Conservation (phyloP, 2,113 vertebrate genomes). For the Sakesphorus luctuosus region DNA sequence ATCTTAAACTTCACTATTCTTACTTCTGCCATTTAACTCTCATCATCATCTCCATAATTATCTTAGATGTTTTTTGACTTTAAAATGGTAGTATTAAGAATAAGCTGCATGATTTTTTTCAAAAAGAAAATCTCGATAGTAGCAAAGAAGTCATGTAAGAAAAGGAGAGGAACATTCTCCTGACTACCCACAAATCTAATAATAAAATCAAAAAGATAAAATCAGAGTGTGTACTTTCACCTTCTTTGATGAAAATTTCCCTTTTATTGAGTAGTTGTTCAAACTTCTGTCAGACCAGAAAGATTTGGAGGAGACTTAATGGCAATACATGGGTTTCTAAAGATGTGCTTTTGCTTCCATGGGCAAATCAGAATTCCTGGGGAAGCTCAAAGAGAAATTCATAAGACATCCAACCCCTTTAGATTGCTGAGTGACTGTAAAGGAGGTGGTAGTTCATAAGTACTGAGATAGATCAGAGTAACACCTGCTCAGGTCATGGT, state of each 20-base stretch:
- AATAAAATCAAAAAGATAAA: not conserved
- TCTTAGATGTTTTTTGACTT: not conserved
- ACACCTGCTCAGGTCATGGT: not conserved
- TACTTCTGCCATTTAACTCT: not conserved
- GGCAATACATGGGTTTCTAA: not conserved
- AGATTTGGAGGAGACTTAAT: not conserved
- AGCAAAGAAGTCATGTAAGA: not conserved
- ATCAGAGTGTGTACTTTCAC: not conserved
- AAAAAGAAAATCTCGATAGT: not conserved
- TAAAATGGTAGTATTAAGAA: not conserved
- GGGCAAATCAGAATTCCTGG: not conserved
- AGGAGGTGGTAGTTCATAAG: not conserved
- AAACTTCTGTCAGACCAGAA: not conserved
- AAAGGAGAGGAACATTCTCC: not conserved
- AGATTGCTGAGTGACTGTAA: not conserved
- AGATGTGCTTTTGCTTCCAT: not conserved
- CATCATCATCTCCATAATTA: not conserved
- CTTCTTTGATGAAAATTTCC: not conserved
- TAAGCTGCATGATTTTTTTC: not conserved
- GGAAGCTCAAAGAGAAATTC: not conserved
- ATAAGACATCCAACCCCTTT: fast-evolving
- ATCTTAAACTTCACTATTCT: not conserved
- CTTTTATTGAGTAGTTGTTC: not conserved
- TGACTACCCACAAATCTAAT: not conserved
- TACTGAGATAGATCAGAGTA: not conserved